Evolutionary conservation across 2,888 invertebrate species (phyloP), one percentile per base, ranked within the genome.

Genomic region (Hirudinaria manillensis): DNA sequence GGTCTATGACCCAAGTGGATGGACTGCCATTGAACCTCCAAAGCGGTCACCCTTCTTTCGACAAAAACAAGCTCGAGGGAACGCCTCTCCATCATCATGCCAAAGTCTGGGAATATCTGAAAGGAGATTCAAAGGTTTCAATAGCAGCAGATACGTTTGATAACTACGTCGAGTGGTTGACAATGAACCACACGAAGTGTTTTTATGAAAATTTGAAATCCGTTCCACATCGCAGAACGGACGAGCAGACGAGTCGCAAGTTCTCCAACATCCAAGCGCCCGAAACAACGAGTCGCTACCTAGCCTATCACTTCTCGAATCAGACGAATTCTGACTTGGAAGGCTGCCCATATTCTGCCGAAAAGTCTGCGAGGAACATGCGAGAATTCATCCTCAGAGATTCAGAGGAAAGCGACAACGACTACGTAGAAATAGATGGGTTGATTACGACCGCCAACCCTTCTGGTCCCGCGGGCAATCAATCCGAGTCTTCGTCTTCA

Each of bases 401-500:
- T 36, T 32, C 34, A 29, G 68, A 68, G 32, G 68, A 68, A 29
- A 68, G 68, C 68, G 68, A 68, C 36, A 29, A 32, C 36, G 68
- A 68, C 32, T 68, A 68, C 36, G 36, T 68, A 16, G 36, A 68
- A 68, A 36, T 68, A 7, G 68, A 68, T 34, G 68, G 32, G 1
- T 10, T 45, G 61, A 61, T 61, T 61, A 16, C 61, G 29, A 45
- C 45, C 61, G 4, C 36, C 68, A 3, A 6, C 32, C n/a, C 66
- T 19, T 19, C 13, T 53, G 53, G 16, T 21, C 16, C 61, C 61
- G 21, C 19, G 10, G 29, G 27, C 21, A 24, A 61, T 34, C n/a
- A 34, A 32, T 29, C 68, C n/a, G 68, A 34, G 7, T 34, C 68
- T n/a, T 68, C 68, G 13, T 24, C 29, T 16, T 21, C 29, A 68